phyloP scores from a whole-genome alignment of 1,140 invertebrate species.

The Penaeus vannamei region DNA sequence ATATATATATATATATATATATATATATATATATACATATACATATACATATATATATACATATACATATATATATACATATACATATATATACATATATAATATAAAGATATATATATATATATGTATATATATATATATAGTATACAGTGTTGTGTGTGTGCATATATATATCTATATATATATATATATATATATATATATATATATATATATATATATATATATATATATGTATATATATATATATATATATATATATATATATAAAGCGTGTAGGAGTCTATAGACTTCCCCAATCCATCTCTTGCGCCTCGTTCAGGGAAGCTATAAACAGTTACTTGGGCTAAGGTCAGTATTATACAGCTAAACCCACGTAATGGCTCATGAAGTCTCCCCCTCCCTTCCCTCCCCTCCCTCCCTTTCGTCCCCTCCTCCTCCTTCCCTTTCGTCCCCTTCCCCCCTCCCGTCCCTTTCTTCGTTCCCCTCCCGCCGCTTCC shows the following conservation, averaged over 20 bases:
- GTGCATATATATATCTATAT: no score
- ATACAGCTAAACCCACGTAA: constrained; percentile 59
- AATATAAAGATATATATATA: not conserved
- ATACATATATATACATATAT: no score
- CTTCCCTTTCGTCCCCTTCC: no score
- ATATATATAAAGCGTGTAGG: not conserved
- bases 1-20: no score
- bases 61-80: no score
- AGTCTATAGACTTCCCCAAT: not conserved
- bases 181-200: no score
- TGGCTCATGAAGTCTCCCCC: constrained; percentile 34
- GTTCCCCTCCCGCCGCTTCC: no score
- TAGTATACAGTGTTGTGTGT: not conserved
- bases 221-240: constrained; percentile 11
- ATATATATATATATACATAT: no score
- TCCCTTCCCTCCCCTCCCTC: not conserved
- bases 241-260: constrained; percentile 20
- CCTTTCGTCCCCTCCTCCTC: no score
- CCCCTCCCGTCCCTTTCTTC: no score
- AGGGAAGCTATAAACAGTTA: constrained; percentile 54
- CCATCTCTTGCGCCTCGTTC: constrained; percentile 32
- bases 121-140: constrained; percentile 14
- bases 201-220: not conserved
- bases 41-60: no score
- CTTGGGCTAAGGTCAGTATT: constrained; percentile 62